Conservation (phyloP, 2,797 vertebrate species). For the Platyrinchus mystaceus region DNA sequence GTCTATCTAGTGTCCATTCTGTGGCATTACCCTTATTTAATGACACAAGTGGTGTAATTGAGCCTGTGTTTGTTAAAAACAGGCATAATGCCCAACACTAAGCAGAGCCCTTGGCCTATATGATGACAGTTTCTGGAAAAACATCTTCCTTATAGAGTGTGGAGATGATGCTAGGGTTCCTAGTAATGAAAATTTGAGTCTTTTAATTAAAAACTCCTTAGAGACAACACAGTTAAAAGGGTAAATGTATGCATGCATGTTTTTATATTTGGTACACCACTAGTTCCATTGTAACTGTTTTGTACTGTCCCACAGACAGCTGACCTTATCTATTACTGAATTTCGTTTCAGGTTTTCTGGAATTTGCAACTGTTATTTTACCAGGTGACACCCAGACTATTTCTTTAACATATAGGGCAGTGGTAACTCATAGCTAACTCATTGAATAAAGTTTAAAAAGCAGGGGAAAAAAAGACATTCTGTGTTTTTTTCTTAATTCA, state of each 20-base stretch:
- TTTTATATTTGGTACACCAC: not conserved
- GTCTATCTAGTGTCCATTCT: not conserved
- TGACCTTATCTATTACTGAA: not conserved
- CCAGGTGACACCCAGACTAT: not conserved
- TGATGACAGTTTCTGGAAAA: not conserved
- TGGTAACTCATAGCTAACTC: not conserved
- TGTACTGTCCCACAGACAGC: not conserved
- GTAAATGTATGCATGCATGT: not conserved
- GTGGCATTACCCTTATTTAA: not conserved
- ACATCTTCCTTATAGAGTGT: not conserved
- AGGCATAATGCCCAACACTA: no score
- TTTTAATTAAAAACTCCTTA: not conserved
- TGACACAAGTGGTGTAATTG: not conserved
- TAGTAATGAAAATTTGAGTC: not conserved
- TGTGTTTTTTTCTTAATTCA: not conserved
- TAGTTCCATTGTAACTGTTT: not conserved
- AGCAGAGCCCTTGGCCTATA: not conserved
- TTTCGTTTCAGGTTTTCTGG: not conserved
- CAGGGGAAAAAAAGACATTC: not conserved
- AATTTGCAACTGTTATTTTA: not conserved
- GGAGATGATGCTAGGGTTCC: not conserved
- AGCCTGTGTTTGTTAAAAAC: not conserved
- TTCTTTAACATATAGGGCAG: not conserved
- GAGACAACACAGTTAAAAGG: not conserved
- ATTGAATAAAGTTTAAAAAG: not conserved